Conservation (phyloP, 2,888 invertebrate genomes). For the Thymelicus sylvestris region DNA sequence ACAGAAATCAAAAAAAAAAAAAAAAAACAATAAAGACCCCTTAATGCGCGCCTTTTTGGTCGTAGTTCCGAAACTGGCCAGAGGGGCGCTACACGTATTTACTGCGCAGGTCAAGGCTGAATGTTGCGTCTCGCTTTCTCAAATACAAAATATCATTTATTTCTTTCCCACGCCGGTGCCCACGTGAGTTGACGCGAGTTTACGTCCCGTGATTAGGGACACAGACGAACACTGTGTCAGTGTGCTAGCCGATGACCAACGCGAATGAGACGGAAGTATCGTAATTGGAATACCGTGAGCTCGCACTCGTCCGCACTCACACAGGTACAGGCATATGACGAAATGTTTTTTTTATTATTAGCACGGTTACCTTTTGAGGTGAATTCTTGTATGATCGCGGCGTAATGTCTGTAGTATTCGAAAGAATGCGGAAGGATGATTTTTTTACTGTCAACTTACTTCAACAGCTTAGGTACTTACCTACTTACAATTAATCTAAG, state of each 20-base stretch:
- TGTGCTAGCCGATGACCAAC: slow-evolving; percentile 40
- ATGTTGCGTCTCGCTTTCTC: slow-evolving; percentile 53
- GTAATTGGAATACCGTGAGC: slow-evolving; percentile 36
- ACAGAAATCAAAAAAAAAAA: slow-evolving; percentile 11
- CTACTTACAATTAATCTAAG: too few relatives aligned
- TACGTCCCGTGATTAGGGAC: slow-evolving; percentile 16
- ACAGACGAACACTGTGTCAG: slow-evolving; percentile 46
- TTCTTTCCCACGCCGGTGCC: slow-evolving; percentile 50
- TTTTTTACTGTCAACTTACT: slow-evolving; percentile 19
- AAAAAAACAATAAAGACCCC: slow-evolving; percentile 41
- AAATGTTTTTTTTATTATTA: slow-evolving; percentile 35
- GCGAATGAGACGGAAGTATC: slow-evolving; percentile 18
- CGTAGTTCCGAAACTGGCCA: slow-evolving; percentile 51
- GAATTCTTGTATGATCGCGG: slow-evolving; percentile 13
- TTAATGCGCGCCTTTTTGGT: slow-evolving; percentile 56
- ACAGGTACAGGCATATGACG: slow-evolving; percentile 24
- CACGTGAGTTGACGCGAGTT: slow-evolving; percentile 51
- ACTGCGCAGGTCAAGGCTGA: slow-evolving; percentile 75
- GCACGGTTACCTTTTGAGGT: slow-evolving; percentile 21
- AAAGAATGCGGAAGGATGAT: slow-evolving; percentile 40
- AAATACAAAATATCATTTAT: slow-evolving; percentile 33
- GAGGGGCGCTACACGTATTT: slow-evolving; percentile 52
- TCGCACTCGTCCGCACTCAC: slow-evolving; percentile 29
- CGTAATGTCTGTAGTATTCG: slow-evolving; percentile 32
- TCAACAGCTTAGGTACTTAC: too few relatives aligned